Conservation (phyloP, 1,140 invertebrate species). For the Drosophila tristis region DNA sequence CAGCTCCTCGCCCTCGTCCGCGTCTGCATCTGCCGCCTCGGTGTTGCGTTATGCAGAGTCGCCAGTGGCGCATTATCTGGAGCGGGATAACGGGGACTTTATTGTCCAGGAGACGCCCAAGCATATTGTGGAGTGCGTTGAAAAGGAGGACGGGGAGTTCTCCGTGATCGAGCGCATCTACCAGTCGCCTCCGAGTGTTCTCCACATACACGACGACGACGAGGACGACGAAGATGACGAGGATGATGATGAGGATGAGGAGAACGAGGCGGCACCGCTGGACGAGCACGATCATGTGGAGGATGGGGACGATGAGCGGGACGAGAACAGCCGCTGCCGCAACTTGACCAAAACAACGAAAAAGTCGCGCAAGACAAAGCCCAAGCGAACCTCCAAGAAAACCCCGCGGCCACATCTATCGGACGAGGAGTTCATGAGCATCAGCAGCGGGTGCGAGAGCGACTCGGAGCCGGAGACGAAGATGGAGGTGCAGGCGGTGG, state of each 20-base stretch:
- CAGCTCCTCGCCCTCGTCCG: conserved; percentile 55
- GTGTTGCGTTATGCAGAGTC: conserved; percentile 79
- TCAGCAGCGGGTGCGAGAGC: conserved; percentile 64
- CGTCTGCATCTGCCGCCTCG: conserved; percentile 31
- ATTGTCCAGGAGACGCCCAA: conserved; percentile 83
- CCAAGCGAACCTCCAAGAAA: conserved; percentile 45
- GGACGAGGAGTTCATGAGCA: conserved; percentile 69
- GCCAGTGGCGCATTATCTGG: conserved; percentile 79
- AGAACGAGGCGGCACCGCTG: conserved; percentile 8
- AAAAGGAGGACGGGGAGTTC: conserved; percentile 81
- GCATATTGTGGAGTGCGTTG: conserved; percentile 81
- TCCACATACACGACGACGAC: conserved; percentile 80
- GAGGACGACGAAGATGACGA: conserved; percentile 71
- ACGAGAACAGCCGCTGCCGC: conserved; percentile 57
- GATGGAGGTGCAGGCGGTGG: background rate
- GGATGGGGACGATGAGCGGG: conserved; percentile 64
- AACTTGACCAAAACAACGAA: conserved; percentile 55
- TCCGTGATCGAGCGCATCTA: conserved; percentile 83
- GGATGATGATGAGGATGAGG: conserved; percentile 33
- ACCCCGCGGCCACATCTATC: conserved; percentile 10
- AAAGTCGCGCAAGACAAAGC: conserved; percentile 63
- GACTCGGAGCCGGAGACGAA: conserved; percentile 33
- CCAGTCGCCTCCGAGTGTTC: conserved; percentile 80
- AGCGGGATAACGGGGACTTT: conserved; percentile 80
- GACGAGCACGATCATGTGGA: conserved; percentile 49